Base-by-base conservation (phyloP, 37 sponge, comb jelly and placozoan genomes). In the Lycopodina hypogea region DNA sequence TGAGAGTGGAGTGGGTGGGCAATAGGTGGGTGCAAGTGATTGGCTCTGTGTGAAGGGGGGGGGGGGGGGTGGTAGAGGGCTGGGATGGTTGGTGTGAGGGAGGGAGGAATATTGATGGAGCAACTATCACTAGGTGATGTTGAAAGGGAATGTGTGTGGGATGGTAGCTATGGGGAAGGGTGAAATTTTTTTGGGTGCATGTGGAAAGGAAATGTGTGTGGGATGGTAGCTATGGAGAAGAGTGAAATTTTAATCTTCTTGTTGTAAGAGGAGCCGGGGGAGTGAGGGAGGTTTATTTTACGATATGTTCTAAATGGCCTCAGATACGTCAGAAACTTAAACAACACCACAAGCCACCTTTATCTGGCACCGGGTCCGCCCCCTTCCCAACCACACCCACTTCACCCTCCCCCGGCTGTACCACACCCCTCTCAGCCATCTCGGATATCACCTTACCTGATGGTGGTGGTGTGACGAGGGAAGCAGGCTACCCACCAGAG, bases 341-440 rank as follows among this genome's bases (percentile, higher is more conserved):
- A 34, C 66, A 58, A 58, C 23, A 30, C 4, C 32, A 34, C 35
- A 65, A 65, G 35, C 66, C 66, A 34, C 17, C 35, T 32, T 19
- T 19, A 2, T 42, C 60, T 58, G 34, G 76, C 40, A 28, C 69
- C 59, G 34, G 41, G 4, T 23, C 78, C 50, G 69, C 56, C 19
- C 62, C 68, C 62, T 30, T 77, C 60, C 77, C 71, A 18, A 30
- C 61, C 74, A 37, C 68, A 7, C 57, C 75, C 30, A 19, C 42
- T 3, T 38, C 53, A 42, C 32, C 77, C 33, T 74, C 72, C 30
- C 42, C 39, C 34, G 18, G 30, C 50, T 37, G 36, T 45, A 37
- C 64, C 78, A 8, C 78, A 23, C 59, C 42, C 65, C 45, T 55
- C 29, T 35, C 63, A 24, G 2, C 77, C 60, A 14, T 60, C 66